A percentile compares a stretch with the other conserved stretches of the same genome.
These are phyloP conservation scores for Umimayanthus kanabou DNA, from an alignment of 92 coral and sea anemone genomes.

Conservation along the genomic window DNA sequence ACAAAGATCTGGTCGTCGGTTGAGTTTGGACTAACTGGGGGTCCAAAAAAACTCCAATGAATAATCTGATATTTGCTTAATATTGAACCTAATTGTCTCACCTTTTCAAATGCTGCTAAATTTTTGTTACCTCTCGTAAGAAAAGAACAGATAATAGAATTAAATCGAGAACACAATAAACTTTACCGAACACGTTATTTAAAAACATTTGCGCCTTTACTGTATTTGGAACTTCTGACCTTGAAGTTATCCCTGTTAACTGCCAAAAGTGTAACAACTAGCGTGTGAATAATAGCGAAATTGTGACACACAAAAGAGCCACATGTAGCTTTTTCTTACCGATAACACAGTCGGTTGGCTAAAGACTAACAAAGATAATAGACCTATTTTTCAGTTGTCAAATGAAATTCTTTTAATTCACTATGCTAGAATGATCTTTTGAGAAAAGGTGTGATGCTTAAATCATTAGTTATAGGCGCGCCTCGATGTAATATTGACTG, in stretches of 20 bases:
- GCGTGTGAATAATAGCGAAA: neutral
- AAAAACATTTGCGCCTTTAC: too few relatives aligned
- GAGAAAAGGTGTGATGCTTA: neutral
- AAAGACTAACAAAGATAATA: too few relatives aligned
- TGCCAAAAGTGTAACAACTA: neutral
- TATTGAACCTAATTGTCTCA: too few relatives aligned
- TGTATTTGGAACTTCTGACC: neutral
- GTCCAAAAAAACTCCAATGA: too few relatives aligned
- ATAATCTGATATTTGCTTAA: too few relatives aligned
- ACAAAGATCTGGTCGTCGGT: neutral
- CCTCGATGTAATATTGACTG: neutral
- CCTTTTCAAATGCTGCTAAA: too few relatives aligned
- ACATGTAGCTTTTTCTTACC: neutral
- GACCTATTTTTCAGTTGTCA: neutral
- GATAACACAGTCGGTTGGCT: neutral
- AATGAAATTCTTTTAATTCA: neutral
- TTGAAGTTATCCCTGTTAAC: neutral
- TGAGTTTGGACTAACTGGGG: neutral
- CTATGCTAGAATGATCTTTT: neutral
- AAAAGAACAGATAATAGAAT: neutral
- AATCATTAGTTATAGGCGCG: too few relatives aligned
- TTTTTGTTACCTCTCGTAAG: too few relatives aligned
- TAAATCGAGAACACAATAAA: neutral
- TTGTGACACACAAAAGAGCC: neutral
- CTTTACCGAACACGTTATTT: neutral